Evolutionary conservation across 1,140 invertebrate genomes (phyloP).

Genomic region (Drosophila mayri): DNA sequence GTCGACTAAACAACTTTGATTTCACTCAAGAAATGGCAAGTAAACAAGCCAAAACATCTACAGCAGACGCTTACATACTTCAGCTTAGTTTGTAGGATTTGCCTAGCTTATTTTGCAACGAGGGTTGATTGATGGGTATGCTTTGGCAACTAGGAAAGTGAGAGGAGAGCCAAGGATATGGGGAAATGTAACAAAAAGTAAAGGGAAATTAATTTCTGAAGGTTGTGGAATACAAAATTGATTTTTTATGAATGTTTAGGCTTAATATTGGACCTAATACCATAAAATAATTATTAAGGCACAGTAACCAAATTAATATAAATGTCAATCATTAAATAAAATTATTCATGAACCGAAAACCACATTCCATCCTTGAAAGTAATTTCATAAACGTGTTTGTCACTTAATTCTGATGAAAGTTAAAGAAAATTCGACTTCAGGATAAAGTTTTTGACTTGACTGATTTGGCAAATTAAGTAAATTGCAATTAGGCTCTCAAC

Average conservation of each 20-base stretch:
- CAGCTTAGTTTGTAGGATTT: conserved; percentile 55
- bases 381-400: background rate
- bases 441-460: conserved; percentile 3
- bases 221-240: background rate
- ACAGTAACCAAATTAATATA: no score
- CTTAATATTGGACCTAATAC: no score
- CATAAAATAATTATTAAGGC: background rate
- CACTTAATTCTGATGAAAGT: background rate
- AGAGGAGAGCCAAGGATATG: background rate
- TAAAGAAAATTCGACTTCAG: background rate
- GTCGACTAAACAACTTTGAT: conserved; percentile 55
- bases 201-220: background rate
- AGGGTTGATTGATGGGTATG: conserved; percentile 32
- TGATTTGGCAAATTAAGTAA: conserved; percentile 4
- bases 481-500: background rate
- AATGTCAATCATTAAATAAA: background rate
- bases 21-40: conserved; percentile 61
- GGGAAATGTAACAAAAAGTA: background rate
- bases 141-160: background rate
- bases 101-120: conserved; percentile 47
- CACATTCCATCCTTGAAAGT: background rate
- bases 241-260: no score
- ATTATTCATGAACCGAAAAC: background rate
- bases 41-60: conserved; percentile 59
- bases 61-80: conserved; percentile 50